phyloP scores from a whole-genome alignment of 2,797 vertebrate species.

The Pygocentrus nattereri region DNA sequence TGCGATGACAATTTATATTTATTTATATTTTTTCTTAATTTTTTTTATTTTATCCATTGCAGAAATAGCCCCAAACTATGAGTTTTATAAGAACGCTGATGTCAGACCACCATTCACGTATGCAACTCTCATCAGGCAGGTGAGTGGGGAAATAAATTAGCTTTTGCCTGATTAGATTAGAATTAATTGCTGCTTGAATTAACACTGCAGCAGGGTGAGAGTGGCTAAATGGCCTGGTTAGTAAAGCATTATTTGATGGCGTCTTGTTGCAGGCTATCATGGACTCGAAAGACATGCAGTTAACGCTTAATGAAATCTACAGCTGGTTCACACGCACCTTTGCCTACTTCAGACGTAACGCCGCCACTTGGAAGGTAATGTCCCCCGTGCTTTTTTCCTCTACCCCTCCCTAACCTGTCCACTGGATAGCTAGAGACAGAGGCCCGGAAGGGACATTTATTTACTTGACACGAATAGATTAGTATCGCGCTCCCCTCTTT shows the following conservation, averaged over 20 bases:
- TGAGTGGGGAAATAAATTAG: constrained; percentile 91
- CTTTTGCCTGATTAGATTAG: constrained; percentile 91
- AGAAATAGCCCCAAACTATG: constrained; percentile 99
- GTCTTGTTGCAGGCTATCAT: constrained; percentile 99
- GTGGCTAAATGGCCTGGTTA: constrained; percentile 79
- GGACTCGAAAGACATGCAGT: constrained; percentile 99
- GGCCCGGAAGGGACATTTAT: constrained; percentile 85
- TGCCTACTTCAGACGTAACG: constrained; percentile 99
- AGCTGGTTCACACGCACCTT: constrained; percentile 99
- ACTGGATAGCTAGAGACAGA: constrained; percentile 3
- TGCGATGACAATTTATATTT: constrained; percentile 80
- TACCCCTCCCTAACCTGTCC: not conserved
- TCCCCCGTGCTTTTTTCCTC: constrained; percentile 56
- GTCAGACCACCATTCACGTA: constrained; percentile 99
- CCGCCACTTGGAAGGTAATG: constrained; percentile 98
- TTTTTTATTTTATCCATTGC: constrained; percentile 68
- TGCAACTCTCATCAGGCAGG: constrained; percentile 99
- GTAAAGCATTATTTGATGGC: constrained; percentile 92
- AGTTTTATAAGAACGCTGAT: constrained; percentile 99
- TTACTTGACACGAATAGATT: constrained; percentile 89
- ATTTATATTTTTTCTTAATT: constrained; percentile 56
- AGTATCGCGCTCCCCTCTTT: constrained; percentile 86
- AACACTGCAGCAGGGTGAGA: constrained; percentile 57
- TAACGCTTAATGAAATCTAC: constrained; percentile 99
- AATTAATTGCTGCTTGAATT: constrained; percentile 90